These are phyloP conservation scores for Agrochola lota DNA, from an alignment of 2,888 invertebrate genomes.

Conservation along the genomic window DNA sequence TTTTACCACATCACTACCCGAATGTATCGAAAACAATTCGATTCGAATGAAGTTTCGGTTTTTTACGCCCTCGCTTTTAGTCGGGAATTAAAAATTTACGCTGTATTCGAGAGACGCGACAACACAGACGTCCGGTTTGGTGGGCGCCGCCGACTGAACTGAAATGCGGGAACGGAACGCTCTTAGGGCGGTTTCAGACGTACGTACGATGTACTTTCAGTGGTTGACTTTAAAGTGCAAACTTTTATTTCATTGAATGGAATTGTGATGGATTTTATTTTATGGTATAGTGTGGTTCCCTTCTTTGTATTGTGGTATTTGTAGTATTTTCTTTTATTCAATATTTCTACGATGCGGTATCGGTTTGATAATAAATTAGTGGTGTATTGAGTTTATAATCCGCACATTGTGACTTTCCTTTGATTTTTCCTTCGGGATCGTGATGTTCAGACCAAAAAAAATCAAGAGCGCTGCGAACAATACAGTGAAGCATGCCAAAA, in stretches of 20 bases:
- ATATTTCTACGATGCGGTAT: not conserved
- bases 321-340: not conserved
- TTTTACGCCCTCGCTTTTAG: constrained; percentile 72
- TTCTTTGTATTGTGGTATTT: constrained; percentile 5
- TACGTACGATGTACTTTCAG: constrained; percentile 21
- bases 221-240: constrained; percentile 56
- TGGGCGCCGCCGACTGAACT: constrained; percentile 70
- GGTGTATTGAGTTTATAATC: not conserved
- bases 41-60: constrained; percentile 69
- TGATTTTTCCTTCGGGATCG: not conserved
- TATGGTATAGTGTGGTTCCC: not conserved
- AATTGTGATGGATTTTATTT: constrained; percentile 48
- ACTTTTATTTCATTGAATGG: constrained; percentile 58
- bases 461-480: too few relatives aligned
- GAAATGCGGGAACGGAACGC: constrained; percentile 63
- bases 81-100: constrained; percentile 86
- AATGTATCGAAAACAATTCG: constrained; percentile 64
- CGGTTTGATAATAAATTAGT: not conserved
- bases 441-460: not conserved
- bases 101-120: constrained; percentile 54
- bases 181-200: constrained; percentile 57
- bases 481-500: too few relatives aligned
- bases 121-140: constrained; percentile 61
- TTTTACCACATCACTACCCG: constrained; percentile 72
- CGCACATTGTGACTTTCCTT: not conserved